Base-by-base conservation (phyloP, 2,797 vertebrate genomes). In the Glossophaga mutica region DNA sequence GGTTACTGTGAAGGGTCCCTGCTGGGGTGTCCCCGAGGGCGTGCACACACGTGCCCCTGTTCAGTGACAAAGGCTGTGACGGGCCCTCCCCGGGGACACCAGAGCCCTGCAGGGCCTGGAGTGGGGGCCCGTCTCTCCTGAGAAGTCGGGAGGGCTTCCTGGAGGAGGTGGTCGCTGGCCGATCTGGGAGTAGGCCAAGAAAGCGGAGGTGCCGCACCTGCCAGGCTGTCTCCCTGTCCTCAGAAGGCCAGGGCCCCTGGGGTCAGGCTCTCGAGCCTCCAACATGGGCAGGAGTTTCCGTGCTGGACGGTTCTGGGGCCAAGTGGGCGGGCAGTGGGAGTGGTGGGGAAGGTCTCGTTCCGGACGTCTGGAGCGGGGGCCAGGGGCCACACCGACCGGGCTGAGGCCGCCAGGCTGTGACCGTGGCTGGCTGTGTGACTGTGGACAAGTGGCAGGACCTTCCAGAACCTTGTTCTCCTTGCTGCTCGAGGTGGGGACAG, bases 21-120 rank as follows among this genome's bases (percentile, higher is more conserved):
- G 3, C 0, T 2, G 11, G 14, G 0, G 24, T 32, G 39, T 37
- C 46, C 77, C 55, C 1, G 2, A 14, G 26, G n/a, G 24, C 14
- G 0, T 2, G 12, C 0, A 0, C 3, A 0, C 1, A 0, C 0
- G 1, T 0, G 3, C 3, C 9, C 6, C 48, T 29, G 0, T 22
- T n/a, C 3, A 1, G 4, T n/a, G 19, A n/a, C 21, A 5, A 1
- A 29, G 62, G 22, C 32, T 57, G 7, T 9, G 26, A 7, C 6
- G 14, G 62, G 3, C 48, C 32, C 73, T 93, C 32, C 71, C 39
- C 14, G n/a, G 73, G 71, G 26, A 19, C 44, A 50, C n/a, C 3
- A 9, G 32, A 34, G 34, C 5, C 34, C 34, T 62, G 11, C 2
- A 10, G 65, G 59, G 26, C 24, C 52, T 2, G 55, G 32, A 46